Evolutionary conservation across 2,888 invertebrate genomes (phyloP).

Genomic region (Machimus atricapillus): DNA sequence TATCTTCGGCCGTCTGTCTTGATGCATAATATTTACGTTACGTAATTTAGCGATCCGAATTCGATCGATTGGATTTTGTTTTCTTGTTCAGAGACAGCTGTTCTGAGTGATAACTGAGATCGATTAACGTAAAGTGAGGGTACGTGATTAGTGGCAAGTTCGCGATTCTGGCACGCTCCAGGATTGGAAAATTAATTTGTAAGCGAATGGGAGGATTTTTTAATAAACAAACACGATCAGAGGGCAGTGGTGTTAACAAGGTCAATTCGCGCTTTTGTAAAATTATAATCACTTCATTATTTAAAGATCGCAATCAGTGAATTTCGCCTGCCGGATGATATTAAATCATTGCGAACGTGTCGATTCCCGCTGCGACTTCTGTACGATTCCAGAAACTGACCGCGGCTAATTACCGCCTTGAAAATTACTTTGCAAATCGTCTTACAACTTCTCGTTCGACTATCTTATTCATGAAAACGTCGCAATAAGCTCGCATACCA

Average conservation of each 20-base stretch:
- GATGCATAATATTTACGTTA: constrained; percentile 16
- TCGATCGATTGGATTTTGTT: background rate
- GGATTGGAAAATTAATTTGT: background rate
- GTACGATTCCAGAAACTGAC: background rate
- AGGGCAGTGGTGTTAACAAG: background rate
- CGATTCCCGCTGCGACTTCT: background rate
- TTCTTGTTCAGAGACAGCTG: background rate
- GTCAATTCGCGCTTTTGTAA: background rate
- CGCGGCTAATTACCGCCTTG: background rate
- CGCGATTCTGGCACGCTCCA: background rate
- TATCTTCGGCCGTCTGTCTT: background rate
- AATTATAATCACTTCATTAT: background rate
- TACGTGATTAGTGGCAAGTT: constrained; percentile 35
- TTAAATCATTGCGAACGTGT: background rate
- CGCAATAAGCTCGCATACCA: background rate
- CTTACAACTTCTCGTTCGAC: background rate
- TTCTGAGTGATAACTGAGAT: background rate
- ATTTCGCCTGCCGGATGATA: background rate
- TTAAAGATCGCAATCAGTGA: background rate
- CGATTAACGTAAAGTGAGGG: background rate
- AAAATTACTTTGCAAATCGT: background rate
- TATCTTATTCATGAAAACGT: background rate
- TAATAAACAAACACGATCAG: background rate
- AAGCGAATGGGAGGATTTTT: background rate
- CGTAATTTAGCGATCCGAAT: background rate